Evolutionary conservation across 2,888 invertebrate species (phyloP), one percentile per base, ranked within the genome.

Genomic region (Luffia ferchaultella): DNA sequence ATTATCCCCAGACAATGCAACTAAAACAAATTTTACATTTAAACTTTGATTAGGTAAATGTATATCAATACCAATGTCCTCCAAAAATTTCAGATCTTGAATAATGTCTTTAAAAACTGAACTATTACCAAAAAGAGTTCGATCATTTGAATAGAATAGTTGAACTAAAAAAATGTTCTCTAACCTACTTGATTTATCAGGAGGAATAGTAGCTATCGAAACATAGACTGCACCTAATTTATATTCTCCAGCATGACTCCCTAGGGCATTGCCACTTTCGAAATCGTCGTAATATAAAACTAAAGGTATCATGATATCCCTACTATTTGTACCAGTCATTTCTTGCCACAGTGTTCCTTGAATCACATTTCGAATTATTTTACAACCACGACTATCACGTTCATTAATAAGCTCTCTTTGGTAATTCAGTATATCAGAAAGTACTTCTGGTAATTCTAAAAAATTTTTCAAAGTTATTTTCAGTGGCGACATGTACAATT

Each of bases 261-360:
- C 60, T 30, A 62, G 45, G 15, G 62, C 57, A 54, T 63, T 62
- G 20, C 60, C 58, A 9, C 53, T 48, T 55, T 63, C 60, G 50
- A 58, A 62, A 52, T 63, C 62, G 50, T 62, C 62, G 51, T 49
- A 58, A 53, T 56, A n/a, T n/a, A n/a, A n/a, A n/a, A 60, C 12
- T 12, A 7, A 30, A 30, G 30, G 30, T 7, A 30, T 30, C 30
- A 30, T 12, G 30, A 30, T 30, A 30, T 30, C 3, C 12, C 12
- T 30, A 30, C 30, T 12, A 7, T 30, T 30, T 12, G 3, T 30
- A 30, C 30, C 12, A 30, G 12, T 30, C 12, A 30, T 30, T 30
- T 30, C 30, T 30, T 30, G 3, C 30, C 30, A 30, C 30, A 12
- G 30, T 30, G 30, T 30, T 30, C 30, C 30, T 30, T 30, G 30